A percentile compares a stretch with the other conserved stretches of the same genome.
Evolutionary conservation across 1,140 invertebrate genomes (phyloP).

Genomic region (Hypothenemus hampei): DNA sequence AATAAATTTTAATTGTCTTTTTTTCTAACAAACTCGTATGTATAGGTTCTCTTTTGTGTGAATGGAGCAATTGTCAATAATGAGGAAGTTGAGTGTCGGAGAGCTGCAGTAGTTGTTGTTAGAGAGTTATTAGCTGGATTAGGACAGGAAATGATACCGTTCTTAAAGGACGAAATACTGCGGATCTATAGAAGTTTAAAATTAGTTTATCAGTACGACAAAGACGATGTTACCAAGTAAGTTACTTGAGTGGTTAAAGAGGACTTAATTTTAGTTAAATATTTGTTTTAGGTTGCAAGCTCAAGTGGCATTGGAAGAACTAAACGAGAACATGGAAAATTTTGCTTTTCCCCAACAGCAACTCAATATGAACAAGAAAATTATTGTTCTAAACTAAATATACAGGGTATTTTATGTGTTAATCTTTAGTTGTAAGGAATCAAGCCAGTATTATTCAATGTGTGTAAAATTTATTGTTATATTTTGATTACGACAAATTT

Average conservation of each 20-base stretch:
- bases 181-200: slow-evolving; percentile 68
- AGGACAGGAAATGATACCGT: slow-evolving; percentile 59
- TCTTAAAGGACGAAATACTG: slow-evolving; percentile 61
- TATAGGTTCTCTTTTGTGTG: slow-evolving; percentile 65
- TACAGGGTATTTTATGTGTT: too few species aligned
- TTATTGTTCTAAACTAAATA: slow-evolving; percentile 48
- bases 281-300: slow-evolving; percentile 53
- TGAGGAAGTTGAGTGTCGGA: slow-evolving; percentile 62
- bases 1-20: not conserved
- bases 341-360: slow-evolving; percentile 56
- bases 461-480: too few species aligned
- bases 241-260: not conserved
- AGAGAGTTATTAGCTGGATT: slow-evolving; percentile 68
- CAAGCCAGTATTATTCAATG: too few species aligned
- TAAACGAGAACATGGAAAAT: slow-evolving; percentile 63
- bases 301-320: slow-evolving; percentile 69
- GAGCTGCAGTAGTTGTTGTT: slow-evolving; percentile 73
- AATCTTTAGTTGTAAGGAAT: not conserved
- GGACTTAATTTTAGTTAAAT: not conserved
- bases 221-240: slow-evolving; percentile 60
- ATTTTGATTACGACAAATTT: too few species aligned
- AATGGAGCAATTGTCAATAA: slow-evolving; percentile 63
- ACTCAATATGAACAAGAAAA: slow-evolving; percentile 54
- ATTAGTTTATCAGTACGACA: slow-evolving; percentile 55
- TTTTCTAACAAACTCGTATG: slow-evolving; percentile 8